Percentiles rank a stretch among this genome's conserved stretches.
Conservation (phyloP, 2,888 invertebrate species). For the Pollenia griseotomentosa region DNA sequence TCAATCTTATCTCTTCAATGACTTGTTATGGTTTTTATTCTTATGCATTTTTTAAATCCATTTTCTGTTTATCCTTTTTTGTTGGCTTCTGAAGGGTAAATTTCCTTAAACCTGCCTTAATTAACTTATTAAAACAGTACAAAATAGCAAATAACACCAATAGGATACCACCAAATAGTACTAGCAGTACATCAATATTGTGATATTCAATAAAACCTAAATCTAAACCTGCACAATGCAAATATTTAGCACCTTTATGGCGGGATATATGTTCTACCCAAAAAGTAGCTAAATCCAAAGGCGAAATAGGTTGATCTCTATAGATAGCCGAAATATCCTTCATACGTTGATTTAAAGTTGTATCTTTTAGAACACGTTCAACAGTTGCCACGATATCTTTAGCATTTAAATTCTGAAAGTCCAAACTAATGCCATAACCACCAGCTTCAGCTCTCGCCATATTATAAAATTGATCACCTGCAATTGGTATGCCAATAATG, state of each 20-base stretch:
- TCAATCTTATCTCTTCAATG: too few relatives aligned
- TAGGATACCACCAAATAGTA: constrained; percentile 74
- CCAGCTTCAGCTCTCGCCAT: constrained; percentile 83
- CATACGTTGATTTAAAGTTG: constrained; percentile 74
- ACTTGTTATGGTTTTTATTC: too few relatives aligned
- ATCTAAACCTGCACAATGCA: constrained; percentile 80
- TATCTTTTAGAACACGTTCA: constrained; percentile 75
- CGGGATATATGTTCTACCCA: constrained; percentile 82
- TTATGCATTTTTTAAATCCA: not conserved
- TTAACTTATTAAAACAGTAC: constrained; percentile 39
- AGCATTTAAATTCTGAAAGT: constrained; percentile 80
- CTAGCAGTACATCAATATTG: constrained; percentile 78
- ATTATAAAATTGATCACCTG: constrained; percentile 85
- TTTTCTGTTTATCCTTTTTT: not conserved
- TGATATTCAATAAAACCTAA: constrained; percentile 77
- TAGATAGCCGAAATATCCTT: constrained; percentile 77
- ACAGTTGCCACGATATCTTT: constrained; percentile 78
- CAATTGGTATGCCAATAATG: constrained; percentile 85
- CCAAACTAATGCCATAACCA: constrained; percentile 83
- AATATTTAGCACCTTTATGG: constrained; percentile 82
- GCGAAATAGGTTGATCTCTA: constrained; percentile 80
- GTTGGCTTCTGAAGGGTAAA: not conserved
- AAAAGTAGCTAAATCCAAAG: constrained; percentile 80
- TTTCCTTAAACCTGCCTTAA: constrained; percentile 66
- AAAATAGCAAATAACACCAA: constrained; percentile 35